Evolutionary conservation across 2,888 invertebrate genomes (phyloP).

Genomic region (Sisyra nigra): DNA sequence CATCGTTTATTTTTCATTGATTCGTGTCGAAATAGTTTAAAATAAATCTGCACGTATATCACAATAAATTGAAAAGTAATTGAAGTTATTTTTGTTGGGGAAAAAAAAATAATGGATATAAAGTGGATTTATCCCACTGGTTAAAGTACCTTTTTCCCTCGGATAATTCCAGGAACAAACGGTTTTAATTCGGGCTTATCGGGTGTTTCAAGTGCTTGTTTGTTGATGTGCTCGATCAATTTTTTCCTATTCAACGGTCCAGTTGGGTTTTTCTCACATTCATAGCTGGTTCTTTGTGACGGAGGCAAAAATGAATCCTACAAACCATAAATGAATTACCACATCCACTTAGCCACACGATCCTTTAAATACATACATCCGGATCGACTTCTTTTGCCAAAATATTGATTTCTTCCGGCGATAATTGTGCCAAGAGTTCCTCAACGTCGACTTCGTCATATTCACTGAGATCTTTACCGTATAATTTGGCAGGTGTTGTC

Average conservation of each 20-base stretch:
- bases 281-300: constrained; percentile 87
- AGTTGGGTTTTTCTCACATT: constrained; percentile 88
- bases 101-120: too few species aligned
- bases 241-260: constrained; percentile 92
- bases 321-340: constrained; percentile 16
- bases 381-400: constrained; percentile 98
- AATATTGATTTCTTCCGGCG: constrained; percentile 91
- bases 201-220: constrained; percentile 94
- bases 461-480: constrained; percentile 75
- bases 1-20: too few species aligned
- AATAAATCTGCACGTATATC: too few species aligned
- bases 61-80: too few species aligned
- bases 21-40: too few species aligned
- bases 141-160: constrained; percentile 85
- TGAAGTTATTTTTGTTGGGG: too few species aligned
- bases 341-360: not conserved
- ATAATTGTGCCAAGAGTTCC: constrained; percentile 79
- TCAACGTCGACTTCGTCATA: constrained; percentile 95
- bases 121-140: too few species aligned
- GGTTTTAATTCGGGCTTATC: constrained; percentile 94
- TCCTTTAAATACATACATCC: constrained; percentile 59
- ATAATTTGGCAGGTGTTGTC: constrained; percentile 79
- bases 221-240: constrained; percentile 91
- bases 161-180: constrained; percentile 73
- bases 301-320: constrained; percentile 96